These are phyloP conservation scores for Amphipoea lucens DNA, from an alignment of 2,888 invertebrate species.

Conservation along the genomic window DNA sequence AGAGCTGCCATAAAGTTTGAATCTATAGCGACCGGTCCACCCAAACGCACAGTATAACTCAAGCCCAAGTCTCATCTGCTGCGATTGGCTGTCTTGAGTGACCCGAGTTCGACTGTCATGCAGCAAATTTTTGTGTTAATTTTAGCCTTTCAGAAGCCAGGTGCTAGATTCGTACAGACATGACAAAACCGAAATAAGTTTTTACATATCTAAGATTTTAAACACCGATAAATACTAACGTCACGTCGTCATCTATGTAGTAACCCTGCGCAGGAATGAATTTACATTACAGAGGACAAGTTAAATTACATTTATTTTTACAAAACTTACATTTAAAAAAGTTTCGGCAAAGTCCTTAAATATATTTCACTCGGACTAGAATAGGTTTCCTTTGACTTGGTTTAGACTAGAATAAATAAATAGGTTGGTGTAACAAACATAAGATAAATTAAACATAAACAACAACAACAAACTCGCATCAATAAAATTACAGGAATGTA, in stretches of 20 bases:
- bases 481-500: constrained; percentile 79
- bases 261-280: constrained; percentile 77
- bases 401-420: constrained; percentile 77
- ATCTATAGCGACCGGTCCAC: neutral
- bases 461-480: constrained; percentile 75
- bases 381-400: constrained; percentile 71
- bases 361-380: constrained; percentile 73
- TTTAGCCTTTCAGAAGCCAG: constrained; percentile 8
- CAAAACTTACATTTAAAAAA: constrained; percentile 73
- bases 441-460: constrained; percentile 76
- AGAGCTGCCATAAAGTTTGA: neutral
- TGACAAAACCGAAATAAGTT: constrained; percentile 63
- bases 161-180: constrained; percentile 61
- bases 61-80: too few species aligned
- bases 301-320: constrained; percentile 72
- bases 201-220: constrained; percentile 66
- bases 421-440: constrained; percentile 72
- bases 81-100: neutral
- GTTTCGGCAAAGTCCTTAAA: constrained; percentile 63
- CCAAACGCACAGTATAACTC: neutral
- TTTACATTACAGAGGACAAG: constrained; percentile 73
- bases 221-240: constrained; percentile 70
- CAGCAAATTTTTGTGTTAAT: neutral
- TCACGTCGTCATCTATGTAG: constrained; percentile 61
- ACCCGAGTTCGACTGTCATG: neutral